Percentiles rank a stretch among this genome's conserved stretches.
phyloP scores from a whole-genome alignment of 1,140 invertebrate genomes.

The Conus ventricosus region DNA sequence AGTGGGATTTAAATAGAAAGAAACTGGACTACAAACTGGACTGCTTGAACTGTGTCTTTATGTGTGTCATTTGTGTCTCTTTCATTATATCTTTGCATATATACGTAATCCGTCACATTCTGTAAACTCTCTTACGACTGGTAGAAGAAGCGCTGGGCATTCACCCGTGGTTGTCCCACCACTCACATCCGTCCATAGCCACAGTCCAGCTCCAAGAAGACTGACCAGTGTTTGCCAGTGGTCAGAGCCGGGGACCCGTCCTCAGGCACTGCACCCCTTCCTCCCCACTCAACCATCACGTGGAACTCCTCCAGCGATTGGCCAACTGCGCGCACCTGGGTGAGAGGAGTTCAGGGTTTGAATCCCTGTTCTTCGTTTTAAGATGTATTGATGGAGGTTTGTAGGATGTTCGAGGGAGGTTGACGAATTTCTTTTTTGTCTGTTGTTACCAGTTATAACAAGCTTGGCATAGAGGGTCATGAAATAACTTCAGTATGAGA shows the following conservation, averaged over 20 bases:
- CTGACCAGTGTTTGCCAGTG: conserved; percentile 65
- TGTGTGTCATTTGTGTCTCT: no score
- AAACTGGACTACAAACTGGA: no score
- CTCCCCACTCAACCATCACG: conserved; percentile 69
- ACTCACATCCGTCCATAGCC: conserved; percentile 70
- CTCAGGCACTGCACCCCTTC: conserved; percentile 53
- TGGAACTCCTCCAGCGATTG: conserved; percentile 67
- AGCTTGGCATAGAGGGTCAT: no score
- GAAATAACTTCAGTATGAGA: no score
- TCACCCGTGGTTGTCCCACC: not conserved
- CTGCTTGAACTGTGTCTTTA: no score
- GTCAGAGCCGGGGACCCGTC: conserved; percentile 37
- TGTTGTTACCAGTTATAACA: no score
- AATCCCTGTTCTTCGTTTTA: no score
- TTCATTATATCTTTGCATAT: not conserved
- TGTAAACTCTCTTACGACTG: no score
- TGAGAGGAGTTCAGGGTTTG: not conserved
- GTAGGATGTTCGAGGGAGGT: no score
- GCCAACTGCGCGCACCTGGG: conserved; percentile 53
- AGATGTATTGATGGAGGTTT: no score
- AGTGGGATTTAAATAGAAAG: no score
- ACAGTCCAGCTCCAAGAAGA: conserved; percentile 68
- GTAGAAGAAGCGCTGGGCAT: not conserved
- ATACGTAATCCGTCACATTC: not conserved
- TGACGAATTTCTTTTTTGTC: no score